A percentile compares a stretch with the other conserved stretches of the same genome.
These are phyloP conservation scores for Actenoides lindsayi DNA, from an alignment of 2,113 vertebrate genomes.

Conservation along the genomic window DNA sequence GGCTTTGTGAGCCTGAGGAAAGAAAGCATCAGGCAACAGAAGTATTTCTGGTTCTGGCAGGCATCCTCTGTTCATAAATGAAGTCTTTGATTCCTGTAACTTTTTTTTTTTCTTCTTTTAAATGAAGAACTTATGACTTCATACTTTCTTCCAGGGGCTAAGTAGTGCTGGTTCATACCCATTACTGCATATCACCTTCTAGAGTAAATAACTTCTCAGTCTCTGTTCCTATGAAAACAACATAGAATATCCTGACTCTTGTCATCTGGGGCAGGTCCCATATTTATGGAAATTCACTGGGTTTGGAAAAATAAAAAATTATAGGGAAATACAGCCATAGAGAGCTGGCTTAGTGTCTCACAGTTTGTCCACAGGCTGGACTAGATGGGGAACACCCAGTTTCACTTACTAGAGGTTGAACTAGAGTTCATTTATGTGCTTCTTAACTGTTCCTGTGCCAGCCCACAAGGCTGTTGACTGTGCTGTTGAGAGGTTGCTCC, in stretches of 20 bases:
- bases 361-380: not conserved
- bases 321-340: not conserved
- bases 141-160: conserved; percentile 19
- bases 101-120: not conserved
- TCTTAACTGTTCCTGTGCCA: not conserved
- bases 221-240: not conserved
- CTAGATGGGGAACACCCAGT: not conserved
- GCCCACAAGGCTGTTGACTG: not conserved
- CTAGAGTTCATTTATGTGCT: not conserved
- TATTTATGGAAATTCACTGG: not conserved
- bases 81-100: conserved; percentile 28
- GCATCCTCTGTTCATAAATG: not conserved
- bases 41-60: conserved; percentile 39
- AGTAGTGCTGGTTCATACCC: not conserved
- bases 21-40: not conserved
- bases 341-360: not conserved
- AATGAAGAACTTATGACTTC: conserved; percentile 19
- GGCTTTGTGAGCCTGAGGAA: not conserved
- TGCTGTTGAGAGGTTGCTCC: not conserved
- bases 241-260: not conserved
- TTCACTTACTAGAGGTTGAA: not conserved
- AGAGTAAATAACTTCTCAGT: not conserved
- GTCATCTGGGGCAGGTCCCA: not conserved
- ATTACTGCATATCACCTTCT: not conserved
- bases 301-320: conserved; percentile 7